Base-by-base conservation (phyloP, 2,797 vertebrate species). In the Oreochromis mossambicus region DNA sequence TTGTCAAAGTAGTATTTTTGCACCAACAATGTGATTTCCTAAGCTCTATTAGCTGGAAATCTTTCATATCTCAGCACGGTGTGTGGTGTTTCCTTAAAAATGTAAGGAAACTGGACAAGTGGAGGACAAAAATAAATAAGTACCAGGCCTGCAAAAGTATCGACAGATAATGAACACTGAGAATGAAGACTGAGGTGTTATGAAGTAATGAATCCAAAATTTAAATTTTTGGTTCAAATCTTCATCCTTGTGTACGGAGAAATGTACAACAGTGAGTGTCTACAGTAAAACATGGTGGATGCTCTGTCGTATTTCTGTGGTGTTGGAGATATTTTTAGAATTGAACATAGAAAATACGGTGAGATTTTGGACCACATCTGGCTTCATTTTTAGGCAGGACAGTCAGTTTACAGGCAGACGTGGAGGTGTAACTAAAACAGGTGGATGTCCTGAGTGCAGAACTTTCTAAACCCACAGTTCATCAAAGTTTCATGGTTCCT, bases 181-280 rank as follows among this genome's bases (percentile, higher is more conserved):
- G 56, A 58, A 19, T 58, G 56, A 61, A 19, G 1, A 61, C 56
- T 34, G 1, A 61, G 29, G 56, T 19, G 1, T 34, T 61, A 61
- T 61, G 56, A 34, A 61, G 38, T 26, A 43, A 70, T 68, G 3
- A 70, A 26, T 43, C 3, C 8, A 21, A 26, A 43, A 7, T 17
- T 26, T 1, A 1, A 1, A 4, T 17, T 70, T 70, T 26, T 7
- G 5, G 13, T 70, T 43, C 38, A 43, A 43, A 1, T 70, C 0
- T 2, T 10, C 36, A 15, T 26, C 21, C 19, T 66, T 66, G 61
- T 21, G 61, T 66, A 38, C 4, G 7, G 34, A 66, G 34, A 66
- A 38, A 66, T 38, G 4, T 66, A 21, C 11, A 4, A 46, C 41
- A 70, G 8, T 46, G 21, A 70, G 41, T 17, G 66, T 70, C 41